These are phyloP conservation scores for Allacma fusca DNA, from an alignment of 2,888 invertebrate species.

Conservation along the genomic window DNA sequence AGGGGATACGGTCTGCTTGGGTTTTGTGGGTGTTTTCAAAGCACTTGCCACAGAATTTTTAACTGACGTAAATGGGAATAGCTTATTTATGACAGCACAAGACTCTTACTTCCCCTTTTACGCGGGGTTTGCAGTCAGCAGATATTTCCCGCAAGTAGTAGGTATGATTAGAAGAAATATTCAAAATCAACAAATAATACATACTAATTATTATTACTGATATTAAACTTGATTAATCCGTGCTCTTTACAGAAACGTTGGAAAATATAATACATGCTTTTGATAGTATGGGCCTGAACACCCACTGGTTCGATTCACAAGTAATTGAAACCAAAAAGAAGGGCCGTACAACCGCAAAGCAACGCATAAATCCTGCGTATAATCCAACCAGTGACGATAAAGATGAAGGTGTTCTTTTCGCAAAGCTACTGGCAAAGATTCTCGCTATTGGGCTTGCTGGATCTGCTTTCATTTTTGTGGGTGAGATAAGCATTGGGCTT, in stretches of 20 bases:
- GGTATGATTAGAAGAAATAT: background rate
- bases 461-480: too few relatives aligned
- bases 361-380: background rate
- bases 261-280: background rate
- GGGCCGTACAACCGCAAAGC: background rate
- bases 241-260: background rate
- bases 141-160: background rate
- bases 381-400: background rate
- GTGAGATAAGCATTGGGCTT: too few relatives aligned
- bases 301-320: background rate
- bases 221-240: background rate
- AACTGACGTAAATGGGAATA: background rate
- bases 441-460: background rate
- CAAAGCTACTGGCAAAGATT: background rate
- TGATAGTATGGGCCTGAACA: background rate
- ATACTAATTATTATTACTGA: too few relatives aligned
- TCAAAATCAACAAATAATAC: too few relatives aligned
- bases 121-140: background rate
- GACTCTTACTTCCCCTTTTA: conserved; percentile 2
- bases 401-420: background rate
- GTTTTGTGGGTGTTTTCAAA: background rate
- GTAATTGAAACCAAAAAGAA: background rate
- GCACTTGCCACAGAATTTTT: conserved; percentile 9
- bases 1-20: background rate
- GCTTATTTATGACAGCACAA: background rate